These are phyloP conservation scores for Hyles lineata DNA, from an alignment of 2,888 invertebrate genomes.

Conservation along the genomic window DNA sequence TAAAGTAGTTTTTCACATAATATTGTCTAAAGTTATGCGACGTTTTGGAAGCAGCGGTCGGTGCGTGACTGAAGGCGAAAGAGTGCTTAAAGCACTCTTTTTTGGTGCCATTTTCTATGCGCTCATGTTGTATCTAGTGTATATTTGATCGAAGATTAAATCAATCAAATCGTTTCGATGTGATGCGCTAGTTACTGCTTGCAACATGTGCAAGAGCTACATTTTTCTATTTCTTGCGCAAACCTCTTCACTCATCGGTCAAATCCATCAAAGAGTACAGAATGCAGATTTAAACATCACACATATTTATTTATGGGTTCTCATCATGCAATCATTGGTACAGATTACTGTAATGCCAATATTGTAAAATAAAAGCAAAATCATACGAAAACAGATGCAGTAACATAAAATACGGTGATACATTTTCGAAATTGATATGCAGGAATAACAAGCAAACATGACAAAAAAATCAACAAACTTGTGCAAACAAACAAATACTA, in stretches of 20 bases:
- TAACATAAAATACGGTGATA: background rate
- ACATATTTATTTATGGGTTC: background rate
- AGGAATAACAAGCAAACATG: background rate
- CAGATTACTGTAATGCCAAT: background rate
- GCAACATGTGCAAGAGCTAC: background rate
- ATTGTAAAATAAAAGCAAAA: background rate
- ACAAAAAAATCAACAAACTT: background rate
- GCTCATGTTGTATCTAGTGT: too few species aligned
- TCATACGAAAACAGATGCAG: background rate
- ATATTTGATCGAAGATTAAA: too few species aligned
- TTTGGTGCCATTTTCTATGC: too few species aligned
- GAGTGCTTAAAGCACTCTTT: too few species aligned
- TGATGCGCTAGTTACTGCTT: background rate
- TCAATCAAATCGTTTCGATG: background rate
- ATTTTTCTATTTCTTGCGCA: slow-evolving; percentile 5
- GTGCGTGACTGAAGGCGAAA: too few species aligned
- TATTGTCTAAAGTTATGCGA: too few species aligned
- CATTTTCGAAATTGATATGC: background rate
- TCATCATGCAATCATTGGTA: background rate
- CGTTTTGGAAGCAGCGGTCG: too few species aligned
- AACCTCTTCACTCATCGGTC: background rate
- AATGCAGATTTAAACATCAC: background rate
- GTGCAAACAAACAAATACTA: slow-evolving; percentile 10
- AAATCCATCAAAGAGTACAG: background rate
- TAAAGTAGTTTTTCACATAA: too few species aligned